Evolutionary conservation across 2,888 invertebrate genomes (phyloP).

Genomic region (Tiliacea aurago): DNA sequence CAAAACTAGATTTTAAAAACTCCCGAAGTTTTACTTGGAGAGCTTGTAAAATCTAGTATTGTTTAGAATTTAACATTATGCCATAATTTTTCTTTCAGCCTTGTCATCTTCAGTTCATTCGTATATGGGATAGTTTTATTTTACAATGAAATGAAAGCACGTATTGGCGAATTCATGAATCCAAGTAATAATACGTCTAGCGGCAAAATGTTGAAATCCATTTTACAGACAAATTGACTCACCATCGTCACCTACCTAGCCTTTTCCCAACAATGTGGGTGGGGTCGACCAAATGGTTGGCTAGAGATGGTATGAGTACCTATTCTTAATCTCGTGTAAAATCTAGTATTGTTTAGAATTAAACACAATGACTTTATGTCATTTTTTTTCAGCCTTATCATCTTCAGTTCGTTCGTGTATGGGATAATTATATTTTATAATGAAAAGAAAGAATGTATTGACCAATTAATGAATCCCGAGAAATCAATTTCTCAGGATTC

Average conservation of each 20-base stretch:
- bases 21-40: neutral
- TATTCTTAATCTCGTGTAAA: neutral
- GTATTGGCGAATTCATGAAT: neutral
- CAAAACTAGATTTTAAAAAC: no score
- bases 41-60: neutral
- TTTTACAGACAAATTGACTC: neutral
- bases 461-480: neutral
- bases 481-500: no score
- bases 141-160: slow-evolving; percentile 1
- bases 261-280: neutral
- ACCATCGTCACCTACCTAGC: neutral
- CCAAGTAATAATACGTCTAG: neutral
- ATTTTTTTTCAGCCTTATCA: slow-evolving; percentile 11
- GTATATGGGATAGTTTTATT: slow-evolving; percentile 26
- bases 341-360: neutral
- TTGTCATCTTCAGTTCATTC: slow-evolving; percentile 10
- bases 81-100: slow-evolving; percentile 17
- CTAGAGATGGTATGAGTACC: neutral
- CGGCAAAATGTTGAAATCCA: neutral
- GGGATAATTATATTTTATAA: slow-evolving; percentile 24
- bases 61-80: neutral
- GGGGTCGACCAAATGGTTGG: neutral
- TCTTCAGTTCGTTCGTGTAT: slow-evolving; percentile 5
- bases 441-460: neutral
- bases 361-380: neutral